Conservation (phyloP, 2,797 vertebrate genomes). For the Muraenolepis orangiensis region DNA sequence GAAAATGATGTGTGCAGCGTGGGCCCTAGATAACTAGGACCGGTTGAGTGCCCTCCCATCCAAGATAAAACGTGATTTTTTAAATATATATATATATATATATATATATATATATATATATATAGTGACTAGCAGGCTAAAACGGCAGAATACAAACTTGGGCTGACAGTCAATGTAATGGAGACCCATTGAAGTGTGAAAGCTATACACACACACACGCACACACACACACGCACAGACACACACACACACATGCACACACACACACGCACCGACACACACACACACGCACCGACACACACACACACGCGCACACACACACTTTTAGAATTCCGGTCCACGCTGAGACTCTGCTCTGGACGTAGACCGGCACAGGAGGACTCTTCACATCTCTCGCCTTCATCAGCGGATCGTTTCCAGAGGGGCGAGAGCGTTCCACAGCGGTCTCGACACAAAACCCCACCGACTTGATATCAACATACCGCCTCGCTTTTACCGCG, state of each 20-base stretch:
- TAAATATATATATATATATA: neutral
- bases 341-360: conserved; percentile 32
- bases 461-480: conserved; percentile 57
- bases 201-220: conserved; percentile 33
- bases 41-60: neutral
- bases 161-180: conserved; percentile 37
- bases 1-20: neutral
- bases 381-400: conserved; percentile 58
- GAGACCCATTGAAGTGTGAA: conserved; percentile 41
- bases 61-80: neutral
- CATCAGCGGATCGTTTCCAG: conserved; percentile 59
- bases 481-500: no score
- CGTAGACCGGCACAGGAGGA: conserved; percentile 37
- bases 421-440: conserved; percentile 38
- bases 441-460: conserved; percentile 55
- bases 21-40: neutral
- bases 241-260: conserved; percentile 11
- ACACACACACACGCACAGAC: conserved; percentile 7
- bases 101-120: neutral
- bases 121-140: conserved; percentile 28
- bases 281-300: conserved; percentile 1
- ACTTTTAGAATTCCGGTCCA: conserved; percentile 57
- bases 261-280: conserved; percentile 15
- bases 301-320: conserved; percentile 8
- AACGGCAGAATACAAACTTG: conserved; percentile 53